Evolutionary conservation across 2,797 vertebrate species (phyloP), one percentile per base, ranked within the genome.

Genomic region (Falco naumanni): DNA sequence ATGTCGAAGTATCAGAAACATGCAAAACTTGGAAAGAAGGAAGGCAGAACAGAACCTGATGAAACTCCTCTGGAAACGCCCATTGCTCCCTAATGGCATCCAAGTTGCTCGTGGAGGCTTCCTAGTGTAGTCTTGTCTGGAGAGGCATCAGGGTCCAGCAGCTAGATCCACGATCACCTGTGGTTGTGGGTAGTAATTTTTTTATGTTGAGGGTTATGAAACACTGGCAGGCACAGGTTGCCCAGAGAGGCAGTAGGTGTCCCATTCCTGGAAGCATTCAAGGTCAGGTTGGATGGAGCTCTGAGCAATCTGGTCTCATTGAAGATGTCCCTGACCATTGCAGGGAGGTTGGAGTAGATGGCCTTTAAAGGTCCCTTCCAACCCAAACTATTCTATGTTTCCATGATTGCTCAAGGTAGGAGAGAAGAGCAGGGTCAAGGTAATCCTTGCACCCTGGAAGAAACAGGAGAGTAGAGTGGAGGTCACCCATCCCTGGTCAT

Each of bases 171-270:
- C 33, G n/a, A 1, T 2, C 16, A 19, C 33, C 29, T 9, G 4
- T 2, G 22, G 39, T 19, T 18, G 7, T 31, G 48, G 68, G 29
- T 15, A 43, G 26, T 2, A 34, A 53, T 21, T 39, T 28, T 56
- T 56, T 50, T 14, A 61, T 1, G 0, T 11, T 18, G 18, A 50
- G 5, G 17, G 15, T 60, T 19, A 6, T 0, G 4, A 34, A 37
- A 16, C 33, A 19, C 18, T 41, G 71, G 34, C 5, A 54, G 71
- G 34, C 5, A 54, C 13, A 61, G 6, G 11, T 0, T 50, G 25
- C 26, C 31, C 66, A 43, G 43, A 48, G 51, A 15, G 56, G 12
- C 31, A 77, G 18, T 22, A 28, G 21, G 22, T 56, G 22, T 13
- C 33, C 45, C 64, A 59, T 17, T 69, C 34, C n/a, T 80, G 69